Conservation (phyloP, 2,888 invertebrate species). For the Platyscelio sp. region DNA sequence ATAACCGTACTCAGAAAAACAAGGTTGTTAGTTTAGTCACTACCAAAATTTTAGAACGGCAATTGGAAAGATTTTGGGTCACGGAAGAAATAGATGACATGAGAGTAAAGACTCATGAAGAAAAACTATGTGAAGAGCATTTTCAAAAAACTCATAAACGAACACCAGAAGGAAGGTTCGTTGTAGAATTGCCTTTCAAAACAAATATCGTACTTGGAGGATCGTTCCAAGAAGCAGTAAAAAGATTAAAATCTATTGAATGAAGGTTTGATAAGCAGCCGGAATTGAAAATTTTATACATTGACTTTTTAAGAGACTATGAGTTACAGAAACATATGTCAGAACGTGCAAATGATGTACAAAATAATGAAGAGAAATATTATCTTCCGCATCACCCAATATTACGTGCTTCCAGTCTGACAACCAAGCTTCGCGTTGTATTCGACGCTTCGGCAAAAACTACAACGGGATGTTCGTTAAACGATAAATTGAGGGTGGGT, state of each 20-base stretch:
- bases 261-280: not conserved
- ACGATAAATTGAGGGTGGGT: not conserved
- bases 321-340: not conserved
- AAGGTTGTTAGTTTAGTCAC: not conserved
- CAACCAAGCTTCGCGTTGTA: not conserved
- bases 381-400: not conserved
- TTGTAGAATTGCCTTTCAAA: not conserved
- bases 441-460: not conserved
- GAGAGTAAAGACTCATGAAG: too few species aligned
- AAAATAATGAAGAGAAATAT: not conserved
- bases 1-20: not conserved
- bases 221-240: not conserved
- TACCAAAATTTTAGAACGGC: not conserved
- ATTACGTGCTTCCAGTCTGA: not conserved
- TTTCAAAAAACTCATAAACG: not conserved
- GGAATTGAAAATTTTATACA: not conserved
- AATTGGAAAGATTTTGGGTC: constrained; percentile 6
- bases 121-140: not conserved
- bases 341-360: not conserved
- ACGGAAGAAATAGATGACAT: not conserved
- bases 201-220: not conserved
- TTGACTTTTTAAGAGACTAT: not conserved
- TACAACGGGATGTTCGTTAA: not conserved
- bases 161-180: not conserved
- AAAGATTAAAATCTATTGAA: not conserved